phyloP scores from a whole-genome alignment of 2,888 invertebrate genomes.

The Ethmia dodecea region DNA sequence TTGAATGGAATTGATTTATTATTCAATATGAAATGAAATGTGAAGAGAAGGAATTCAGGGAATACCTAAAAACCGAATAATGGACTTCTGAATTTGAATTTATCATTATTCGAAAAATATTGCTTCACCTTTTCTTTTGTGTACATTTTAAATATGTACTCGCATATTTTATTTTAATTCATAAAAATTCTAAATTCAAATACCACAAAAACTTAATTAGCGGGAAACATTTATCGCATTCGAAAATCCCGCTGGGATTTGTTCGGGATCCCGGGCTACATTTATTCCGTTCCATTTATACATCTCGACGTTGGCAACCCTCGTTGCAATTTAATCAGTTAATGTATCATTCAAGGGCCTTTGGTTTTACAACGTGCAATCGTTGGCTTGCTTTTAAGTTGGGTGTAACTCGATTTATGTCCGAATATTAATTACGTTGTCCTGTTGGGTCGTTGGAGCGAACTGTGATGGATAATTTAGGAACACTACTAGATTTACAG shows the following conservation, averaged over 20 bases:
- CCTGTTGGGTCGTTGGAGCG: too few species aligned
- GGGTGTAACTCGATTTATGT: constrained; percentile 30
- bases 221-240: constrained; percentile 15
- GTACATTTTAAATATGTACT: too few species aligned
- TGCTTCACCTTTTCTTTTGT: too few species aligned
- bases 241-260: constrained; percentile 7
- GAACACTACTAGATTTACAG: too few species aligned
- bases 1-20: too few species aligned
- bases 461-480: too few species aligned
- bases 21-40: too few species aligned
- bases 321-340: constrained; percentile 60
- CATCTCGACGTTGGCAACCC: constrained; percentile 36
- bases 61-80: too few species aligned
- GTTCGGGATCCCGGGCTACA: constrained; percentile 4
- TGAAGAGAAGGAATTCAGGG: too few species aligned
- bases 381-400: constrained; percentile 33
- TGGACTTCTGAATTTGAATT: too few species aligned
- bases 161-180: too few species aligned
- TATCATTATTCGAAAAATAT: too few species aligned
- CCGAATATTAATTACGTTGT: constrained; percentile 24
- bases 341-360: constrained; percentile 53
- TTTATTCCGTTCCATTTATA: constrained; percentile 32
- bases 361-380: constrained; percentile 50
- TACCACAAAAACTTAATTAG: constrained; percentile 10
- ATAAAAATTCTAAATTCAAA: background rate